phyloP scores from a whole-genome alignment of 2,797 vertebrate species.

The Smutsia temminckii region DNA sequence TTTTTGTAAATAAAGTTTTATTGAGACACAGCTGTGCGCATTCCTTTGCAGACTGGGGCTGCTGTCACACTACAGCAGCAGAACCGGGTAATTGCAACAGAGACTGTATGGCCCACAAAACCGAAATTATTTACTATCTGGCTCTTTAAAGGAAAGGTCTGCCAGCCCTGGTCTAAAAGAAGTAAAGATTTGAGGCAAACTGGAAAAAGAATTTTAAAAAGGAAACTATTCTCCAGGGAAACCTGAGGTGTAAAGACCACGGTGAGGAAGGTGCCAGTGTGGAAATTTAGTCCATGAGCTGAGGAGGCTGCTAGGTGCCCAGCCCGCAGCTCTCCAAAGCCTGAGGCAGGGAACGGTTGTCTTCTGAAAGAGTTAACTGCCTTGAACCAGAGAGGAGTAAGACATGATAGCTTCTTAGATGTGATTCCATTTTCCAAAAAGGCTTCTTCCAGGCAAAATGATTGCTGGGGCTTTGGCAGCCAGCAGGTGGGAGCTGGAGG shows the following conservation, averaged over 20 bases:
- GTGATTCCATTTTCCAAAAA: background rate
- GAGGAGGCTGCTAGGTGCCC: background rate
- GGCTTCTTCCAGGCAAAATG: background rate
- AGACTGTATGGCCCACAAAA: background rate
- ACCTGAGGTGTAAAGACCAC: background rate
- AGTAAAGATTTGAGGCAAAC: background rate
- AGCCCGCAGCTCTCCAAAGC: background rate
- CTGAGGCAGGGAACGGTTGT: background rate
- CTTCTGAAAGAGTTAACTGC: background rate
- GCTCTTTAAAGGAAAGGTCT: background rate
- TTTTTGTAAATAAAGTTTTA: conserved; percentile 13
- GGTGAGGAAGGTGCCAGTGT: background rate
- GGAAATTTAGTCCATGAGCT: background rate
- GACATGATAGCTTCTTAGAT: background rate
- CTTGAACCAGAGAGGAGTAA: background rate
- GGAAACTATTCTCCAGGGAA: background rate
- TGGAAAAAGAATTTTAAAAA: background rate
- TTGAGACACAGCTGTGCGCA: too few species aligned
- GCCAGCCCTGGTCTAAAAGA: background rate
- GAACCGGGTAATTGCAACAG: background rate
- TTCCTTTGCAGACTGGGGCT: background rate
- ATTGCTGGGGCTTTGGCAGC: background rate
- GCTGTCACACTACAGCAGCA: background rate
- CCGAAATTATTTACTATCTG: background rate
- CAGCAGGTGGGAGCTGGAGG: background rate